Evolutionary conservation across 2,888 invertebrate genomes (phyloP), one percentile per base, ranked within the genome.

Genomic region (Machimus rusticus): DNA sequence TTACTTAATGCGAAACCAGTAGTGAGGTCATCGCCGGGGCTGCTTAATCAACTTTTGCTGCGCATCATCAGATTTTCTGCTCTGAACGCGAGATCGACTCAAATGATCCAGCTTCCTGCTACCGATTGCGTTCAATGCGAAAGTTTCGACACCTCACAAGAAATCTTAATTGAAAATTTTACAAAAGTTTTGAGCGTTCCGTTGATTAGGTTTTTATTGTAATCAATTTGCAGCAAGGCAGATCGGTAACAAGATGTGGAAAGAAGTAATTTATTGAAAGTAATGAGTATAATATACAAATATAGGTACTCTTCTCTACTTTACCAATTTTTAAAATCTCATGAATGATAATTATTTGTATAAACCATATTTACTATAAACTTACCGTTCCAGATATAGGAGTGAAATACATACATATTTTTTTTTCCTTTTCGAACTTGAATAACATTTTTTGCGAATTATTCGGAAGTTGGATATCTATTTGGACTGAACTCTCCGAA

Each of bases 11-110:
- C 34, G 85, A 92, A 91, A 92, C 91, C 91, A 92, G 91, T 92
- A 92, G 92, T 92, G 89, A 90, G 92, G 92, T 92, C 92, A 91
- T 89, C 66, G 74, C 88, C 89, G 90, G 90, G 90, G 91, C 91
- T 91, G 91, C 91, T 91, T 91, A 92, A 92, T 91, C 92, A 91
- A 91, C 91, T 91, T 91, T 89, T 84, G 66, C 28, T 14, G 66
- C 82, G 66, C n/a, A 84, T n/a, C 19, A 84, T n/a, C 34, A 37
- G 34, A 28, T 66, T 66, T 57, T 37, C 43, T 39, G 14, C 34
- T 16, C 1, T 19, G 57, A 37, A 84, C 66, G 66, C 89, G 89
- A 89, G 91, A 28, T 66, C 89, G 89, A 31, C 51, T 79, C 28
- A 79, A 79, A 31, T 51, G 51, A 14, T 79, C 4, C 23, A 28